Evolutionary conservation across 2,888 invertebrate species (phyloP).

Genomic region (Pseudeuparius sepicola): DNA sequence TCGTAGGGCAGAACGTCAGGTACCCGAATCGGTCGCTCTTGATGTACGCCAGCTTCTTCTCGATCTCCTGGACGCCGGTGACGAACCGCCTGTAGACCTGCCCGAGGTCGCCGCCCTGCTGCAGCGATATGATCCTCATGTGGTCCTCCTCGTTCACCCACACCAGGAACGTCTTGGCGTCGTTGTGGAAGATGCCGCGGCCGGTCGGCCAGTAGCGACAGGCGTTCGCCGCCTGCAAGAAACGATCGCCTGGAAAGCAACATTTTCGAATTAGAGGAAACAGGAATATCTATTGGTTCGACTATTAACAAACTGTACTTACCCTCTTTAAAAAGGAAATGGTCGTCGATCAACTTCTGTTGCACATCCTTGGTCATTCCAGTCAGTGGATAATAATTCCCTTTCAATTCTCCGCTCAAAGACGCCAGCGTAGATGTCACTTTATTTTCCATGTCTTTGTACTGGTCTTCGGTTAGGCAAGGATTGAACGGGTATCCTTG

Average conservation of each 20-base stretch:
- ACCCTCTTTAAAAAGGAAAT: conserved; percentile 95
- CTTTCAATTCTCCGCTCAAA: conserved; percentile 63
- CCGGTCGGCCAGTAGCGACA: conserved; percentile 91
- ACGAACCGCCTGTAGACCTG: conserved; percentile 52
- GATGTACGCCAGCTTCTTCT: conserved; percentile 44
- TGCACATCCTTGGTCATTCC: conserved; percentile 89
- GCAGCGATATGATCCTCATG: conserved; percentile 94
- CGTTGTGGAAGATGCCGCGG: conserved; percentile 93
- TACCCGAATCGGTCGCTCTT: conserved; percentile 53
- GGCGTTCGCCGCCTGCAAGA: conserved; percentile 56
- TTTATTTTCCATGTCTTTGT: conserved; percentile 51
- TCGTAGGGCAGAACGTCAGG: conserved; percentile 64
- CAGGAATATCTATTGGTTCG: too few species aligned
- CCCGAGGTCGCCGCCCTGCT: conserved; percentile 85
- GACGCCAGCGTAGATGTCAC: conserved; percentile 33
- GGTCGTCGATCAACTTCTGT: conserved; percentile 91
- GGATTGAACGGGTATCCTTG: conserved; percentile 58
- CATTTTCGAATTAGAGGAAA: not conserved
- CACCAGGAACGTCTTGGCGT: conserved; percentile 88
- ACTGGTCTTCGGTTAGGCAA: conserved; percentile 52
- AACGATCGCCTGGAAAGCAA: conserved; percentile 4
- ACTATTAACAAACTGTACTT: too few species aligned
- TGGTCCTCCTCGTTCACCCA: conserved; percentile 99
- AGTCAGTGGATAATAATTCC: conserved; percentile 83
- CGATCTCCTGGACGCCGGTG: conserved; percentile 43